These are phyloP conservation scores for Macrostomum cliftonense DNA, from an alignment of 2,888 invertebrate species.

Conservation along the genomic window DNA sequence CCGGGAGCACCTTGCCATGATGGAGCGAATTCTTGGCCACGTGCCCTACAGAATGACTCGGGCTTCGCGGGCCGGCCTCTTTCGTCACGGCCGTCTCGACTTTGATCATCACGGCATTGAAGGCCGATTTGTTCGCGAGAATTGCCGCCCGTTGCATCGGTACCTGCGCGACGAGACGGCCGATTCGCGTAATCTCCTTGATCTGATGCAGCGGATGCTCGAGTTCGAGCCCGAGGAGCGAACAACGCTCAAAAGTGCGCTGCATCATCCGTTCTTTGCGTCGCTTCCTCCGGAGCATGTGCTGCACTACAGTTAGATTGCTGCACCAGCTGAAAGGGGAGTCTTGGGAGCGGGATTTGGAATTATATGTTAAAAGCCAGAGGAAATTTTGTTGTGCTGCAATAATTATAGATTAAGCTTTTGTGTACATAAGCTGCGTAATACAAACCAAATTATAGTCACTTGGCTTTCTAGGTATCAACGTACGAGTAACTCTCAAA, in stretches of 20 bases:
- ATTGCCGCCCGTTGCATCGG: constrained; percentile 43
- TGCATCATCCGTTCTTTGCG: constrained; percentile 72
- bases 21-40: constrained; percentile 16
- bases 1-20: constrained; percentile 16
- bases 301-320: too few relatives aligned
- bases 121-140: constrained; percentile 91
- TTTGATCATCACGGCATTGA: constrained; percentile 88
- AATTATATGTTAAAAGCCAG: too few relatives aligned
- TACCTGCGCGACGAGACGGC: constrained; percentile 68
- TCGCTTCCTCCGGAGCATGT: too few relatives aligned
- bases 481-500: too few relatives aligned
- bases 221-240: constrained; percentile 84
- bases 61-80: constrained; percentile 40
- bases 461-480: too few relatives aligned
- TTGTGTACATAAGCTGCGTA: too few relatives aligned
- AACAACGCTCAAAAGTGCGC: constrained; percentile 64
- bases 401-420: too few relatives aligned
- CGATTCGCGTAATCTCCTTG: constrained; percentile 78
- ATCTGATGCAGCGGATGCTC: constrained; percentile 79
- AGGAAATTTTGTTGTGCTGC: too few relatives aligned
- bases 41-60: constrained; percentile 13
- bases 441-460: too few relatives aligned
- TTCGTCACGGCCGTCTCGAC: constrained; percentile 65
- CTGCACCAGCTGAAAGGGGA: too few relatives aligned
- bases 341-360: too few relatives aligned